Evolutionary conservation across 2,797 vertebrate genomes (phyloP), one percentile per base, ranked within the genome.

Genomic region (Microctenopoma steveboyesi): DNA sequence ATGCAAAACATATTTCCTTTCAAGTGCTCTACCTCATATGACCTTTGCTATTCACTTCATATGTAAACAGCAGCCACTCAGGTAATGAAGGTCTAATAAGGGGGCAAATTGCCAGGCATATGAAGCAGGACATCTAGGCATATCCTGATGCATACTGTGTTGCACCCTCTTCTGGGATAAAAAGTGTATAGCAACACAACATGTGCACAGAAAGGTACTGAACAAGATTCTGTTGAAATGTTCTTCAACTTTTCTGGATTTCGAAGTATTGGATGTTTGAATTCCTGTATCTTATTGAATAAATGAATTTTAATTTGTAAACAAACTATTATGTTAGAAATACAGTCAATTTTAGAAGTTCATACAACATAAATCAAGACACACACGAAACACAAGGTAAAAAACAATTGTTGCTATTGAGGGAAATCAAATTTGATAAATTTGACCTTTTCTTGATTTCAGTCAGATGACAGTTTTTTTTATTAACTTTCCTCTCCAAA

Each of bases 81-180:
- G 35, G 35, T 64, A 58, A 25, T 64, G 16, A 54, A 63, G 25
- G 28, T 2, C 57, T 48, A 2, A 39, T 25, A 8, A 42, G 53
- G 60, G 13, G 14, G 51, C 37, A 7, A 16, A 42, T 58, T 35
- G 42, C 35, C 13, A 28, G 22, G 18, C 15, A 30, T 58, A 51
- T 59, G 37, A 14, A 58, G 45, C 58, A 64, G 33, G 47, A 42
- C 52, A 49, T 42, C 2, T 45, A 15, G 3, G 9, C 66, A 9
- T 40, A 40, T 49, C 25, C 7, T 9, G 39, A 69, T 33, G 64
- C 28, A 87, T 69, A 86, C 56, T 47, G 46, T 59, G 39, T 80
- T 83, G 84, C 87, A 62, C 92, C 92, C 90, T 91, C 92, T 93
- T 80, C 86, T 93, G 93, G 78, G 54, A 64, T n/a, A 84, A 84